A percentile compares a stretch with the other conserved stretches of the same genome.
Conservation (phyloP, 2,888 invertebrate genomes). For the Blera fallax region DNA sequence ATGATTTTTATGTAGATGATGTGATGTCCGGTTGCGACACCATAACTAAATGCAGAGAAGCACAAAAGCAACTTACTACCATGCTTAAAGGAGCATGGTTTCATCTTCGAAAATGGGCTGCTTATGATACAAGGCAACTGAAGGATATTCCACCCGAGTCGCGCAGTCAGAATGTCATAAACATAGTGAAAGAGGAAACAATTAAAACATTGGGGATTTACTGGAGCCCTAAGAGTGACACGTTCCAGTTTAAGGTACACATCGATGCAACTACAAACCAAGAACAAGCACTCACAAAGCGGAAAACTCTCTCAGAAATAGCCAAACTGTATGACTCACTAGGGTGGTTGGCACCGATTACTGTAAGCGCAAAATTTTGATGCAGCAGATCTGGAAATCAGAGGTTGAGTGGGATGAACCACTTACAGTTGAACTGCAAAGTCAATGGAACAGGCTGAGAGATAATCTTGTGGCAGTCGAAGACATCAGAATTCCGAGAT, state of each 20-base stretch:
- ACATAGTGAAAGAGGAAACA: conserved; percentile 3
- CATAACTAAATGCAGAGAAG: no score
- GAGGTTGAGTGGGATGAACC: neutral
- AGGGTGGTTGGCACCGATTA: no score
- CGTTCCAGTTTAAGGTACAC: conserved; percentile 15
- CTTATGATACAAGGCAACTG: neutral
- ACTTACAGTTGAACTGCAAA: neutral
- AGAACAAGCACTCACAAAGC: conserved; percentile 2
- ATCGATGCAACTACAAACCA: neutral
- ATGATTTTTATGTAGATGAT: conserved; percentile 23
- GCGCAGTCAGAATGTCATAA: neutral
- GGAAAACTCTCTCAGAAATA: conserved; percentile 7
- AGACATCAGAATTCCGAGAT: no score
- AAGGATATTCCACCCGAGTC: neutral
- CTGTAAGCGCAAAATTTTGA: conserved; percentile 8
- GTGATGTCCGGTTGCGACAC: conserved; percentile 13
- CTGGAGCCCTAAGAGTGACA: conserved; percentile 15
- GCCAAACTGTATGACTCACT: neutral
- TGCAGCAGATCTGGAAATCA: conserved; percentile 18
- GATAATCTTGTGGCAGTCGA: neutral
- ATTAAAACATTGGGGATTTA: conserved; percentile 33
- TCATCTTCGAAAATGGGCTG: conserved; percentile 16
- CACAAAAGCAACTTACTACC: no score
- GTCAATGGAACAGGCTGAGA: neutral
- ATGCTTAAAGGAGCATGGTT: conserved; percentile 22